Base-by-base conservation (phyloP, 1,140 invertebrate genomes). In the Sminthurinus signatus region DNA sequence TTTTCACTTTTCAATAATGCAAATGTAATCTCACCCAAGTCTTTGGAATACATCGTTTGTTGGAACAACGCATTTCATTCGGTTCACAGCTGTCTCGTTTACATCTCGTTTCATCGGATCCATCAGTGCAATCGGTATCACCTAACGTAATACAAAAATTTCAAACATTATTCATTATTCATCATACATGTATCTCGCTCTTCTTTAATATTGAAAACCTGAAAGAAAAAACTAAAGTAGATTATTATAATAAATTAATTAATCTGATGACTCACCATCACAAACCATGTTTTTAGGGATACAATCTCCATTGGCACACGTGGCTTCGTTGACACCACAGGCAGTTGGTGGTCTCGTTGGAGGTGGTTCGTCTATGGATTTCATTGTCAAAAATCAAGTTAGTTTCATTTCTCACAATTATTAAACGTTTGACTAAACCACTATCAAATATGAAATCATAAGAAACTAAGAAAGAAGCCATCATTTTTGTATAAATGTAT, bases 271-370 rank as follows among this genome's bases (percentile, higher is more conserved):
- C 32, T 64, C 29, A 39, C 64, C 57, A 32, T 60, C 64, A 46
- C 94, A 97, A 25, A 95, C 84, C 59, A 82, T 81, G 2, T 80
- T 76, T 74, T 88, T 89, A 0, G 85, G 80, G 68, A 98, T 93
- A 75, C 95, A 98, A 64, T 94, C 83, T 42, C 91, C 90, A 75
- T 92, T 95, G 39, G 83, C 84, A 74, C 95, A 98, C 0, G 90
- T 93, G 0, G 93, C 91, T 79, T 98, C 85, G 68, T 90, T 80
- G 19, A 82, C 76, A 60, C 78, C 79, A 74, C 93, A 96, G 8
- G 81, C 76, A 73, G 75, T 75, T 64, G 82, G 78, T 28, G 81
- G 78, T 15, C 72, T 70, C 23, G 72, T 72, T 23, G 76, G 73
- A 32, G 73, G 73, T 27, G 67, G 69, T 59, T 72, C 66, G 71